Conservation (phyloP, 2,113 vertebrate genomes). For the Neoarius graeffei region DNA sequence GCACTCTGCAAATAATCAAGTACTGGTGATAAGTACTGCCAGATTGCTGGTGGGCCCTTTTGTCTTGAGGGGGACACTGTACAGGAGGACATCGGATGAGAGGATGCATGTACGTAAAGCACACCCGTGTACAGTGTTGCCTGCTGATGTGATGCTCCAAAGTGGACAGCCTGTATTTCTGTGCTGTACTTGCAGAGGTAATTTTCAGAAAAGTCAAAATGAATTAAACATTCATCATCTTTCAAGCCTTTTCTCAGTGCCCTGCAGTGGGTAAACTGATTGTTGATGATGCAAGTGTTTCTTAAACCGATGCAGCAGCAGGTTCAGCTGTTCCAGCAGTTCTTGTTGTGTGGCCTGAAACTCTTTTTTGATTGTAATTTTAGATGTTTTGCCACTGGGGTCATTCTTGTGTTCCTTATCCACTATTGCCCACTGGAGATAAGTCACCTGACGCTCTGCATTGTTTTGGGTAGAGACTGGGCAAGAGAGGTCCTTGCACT, state of each 20-base stretch:
- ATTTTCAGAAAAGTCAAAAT: slow-evolving; percentile 40
- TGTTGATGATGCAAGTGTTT: neutral
- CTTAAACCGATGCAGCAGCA: slow-evolving; percentile 17
- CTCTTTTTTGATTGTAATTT: slow-evolving; percentile 31
- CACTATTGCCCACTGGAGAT: neutral
- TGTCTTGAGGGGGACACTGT: slow-evolving; percentile 16
- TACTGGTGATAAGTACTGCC: slow-evolving; percentile 28
- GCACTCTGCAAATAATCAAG: slow-evolving; percentile 10
- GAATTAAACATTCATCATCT: slow-evolving; percentile 25
- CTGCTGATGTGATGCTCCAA: slow-evolving; percentile 3
- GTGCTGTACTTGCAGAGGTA: slow-evolving; percentile 27
- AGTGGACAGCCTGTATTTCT: neutral
- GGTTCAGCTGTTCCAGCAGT: slow-evolving; percentile 34
- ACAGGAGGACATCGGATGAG: slow-evolving; percentile 11
- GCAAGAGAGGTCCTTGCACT: neutral
- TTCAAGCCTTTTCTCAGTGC: slow-evolving; percentile 35
- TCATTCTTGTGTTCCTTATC: slow-evolving; percentile 22
- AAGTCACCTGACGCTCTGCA: neutral
- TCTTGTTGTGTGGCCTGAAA: slow-evolving; percentile 25
- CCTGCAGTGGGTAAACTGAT: slow-evolving; percentile 16
- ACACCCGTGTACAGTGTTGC: slow-evolving; percentile 31
- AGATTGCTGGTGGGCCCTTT: slow-evolving; percentile 28
- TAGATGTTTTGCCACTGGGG: slow-evolving; percentile 35
- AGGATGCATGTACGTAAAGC: slow-evolving; percentile 1
- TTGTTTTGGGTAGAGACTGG: neutral